These are phyloP conservation scores for Oscarella lobularis DNA, from an alignment of 37 sponge, comb jelly and placozoan genomes.

Conservation along the genomic window DNA sequence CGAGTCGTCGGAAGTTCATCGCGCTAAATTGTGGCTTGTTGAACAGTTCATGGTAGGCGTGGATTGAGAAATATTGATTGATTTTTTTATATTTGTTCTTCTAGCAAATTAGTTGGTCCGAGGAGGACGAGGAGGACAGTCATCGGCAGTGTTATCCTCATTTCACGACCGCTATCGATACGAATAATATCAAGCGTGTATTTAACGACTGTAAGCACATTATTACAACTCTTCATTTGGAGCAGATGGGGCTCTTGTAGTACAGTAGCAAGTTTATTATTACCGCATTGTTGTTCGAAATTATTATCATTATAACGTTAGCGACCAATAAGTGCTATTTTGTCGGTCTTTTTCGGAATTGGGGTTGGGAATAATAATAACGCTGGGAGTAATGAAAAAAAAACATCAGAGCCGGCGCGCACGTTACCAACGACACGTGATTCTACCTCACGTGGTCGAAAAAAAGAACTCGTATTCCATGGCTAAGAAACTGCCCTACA, in stretches of 20 bases:
- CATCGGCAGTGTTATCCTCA: background rate
- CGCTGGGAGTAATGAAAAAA: too few relatives aligned
- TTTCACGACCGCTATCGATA: background rate
- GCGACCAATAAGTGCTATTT: too few relatives aligned
- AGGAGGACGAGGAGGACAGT: background rate
- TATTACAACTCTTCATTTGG: background rate
- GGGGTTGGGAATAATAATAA: too few relatives aligned
- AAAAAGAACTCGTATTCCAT: too few relatives aligned
- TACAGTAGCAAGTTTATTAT: too few relatives aligned
- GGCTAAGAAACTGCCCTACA: slow-evolving; percentile 18
- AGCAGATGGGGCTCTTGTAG: background rate
- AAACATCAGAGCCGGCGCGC: too few relatives aligned
- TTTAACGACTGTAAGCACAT: slow-evolving; percentile 3
- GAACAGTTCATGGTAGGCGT: background rate
- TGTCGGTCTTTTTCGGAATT: too few relatives aligned
- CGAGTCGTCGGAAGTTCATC: background rate
- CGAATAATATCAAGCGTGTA: background rate
- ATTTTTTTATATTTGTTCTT: too few relatives aligned
- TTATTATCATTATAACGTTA: too few relatives aligned
- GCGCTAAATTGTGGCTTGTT: background rate
- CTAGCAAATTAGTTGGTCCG: background rate
- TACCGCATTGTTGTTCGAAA: too few relatives aligned
- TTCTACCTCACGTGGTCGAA: background rate
- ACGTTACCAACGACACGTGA: too few relatives aligned
- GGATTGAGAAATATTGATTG: too few relatives aligned